Percentiles rank a stretch among this genome's conserved stretches.
Conservation (phyloP, 2,113 vertebrate species). For the Microcebus ravelobensis region DNA sequence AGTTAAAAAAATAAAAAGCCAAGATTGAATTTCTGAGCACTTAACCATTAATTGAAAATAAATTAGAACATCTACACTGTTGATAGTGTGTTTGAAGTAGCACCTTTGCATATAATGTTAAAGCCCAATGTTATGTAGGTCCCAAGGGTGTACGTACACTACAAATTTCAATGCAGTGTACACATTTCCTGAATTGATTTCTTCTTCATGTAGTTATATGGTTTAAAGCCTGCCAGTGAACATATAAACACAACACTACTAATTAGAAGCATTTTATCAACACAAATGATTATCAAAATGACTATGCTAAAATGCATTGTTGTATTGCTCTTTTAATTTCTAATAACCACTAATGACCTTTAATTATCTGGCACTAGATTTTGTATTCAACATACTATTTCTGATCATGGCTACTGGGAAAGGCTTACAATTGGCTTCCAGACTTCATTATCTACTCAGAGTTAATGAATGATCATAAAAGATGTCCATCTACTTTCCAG, state of each 20-base stretch:
- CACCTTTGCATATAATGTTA: not conserved
- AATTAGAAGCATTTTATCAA: conserved; percentile 59
- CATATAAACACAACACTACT: not conserved
- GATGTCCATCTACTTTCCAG: rapidly evolving
- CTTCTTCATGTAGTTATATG: not conserved
- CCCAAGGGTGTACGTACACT: not conserved
- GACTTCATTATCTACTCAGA: not conserved
- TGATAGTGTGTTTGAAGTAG: not conserved
- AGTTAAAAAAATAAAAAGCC: not conserved
- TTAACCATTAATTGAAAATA: not conserved
- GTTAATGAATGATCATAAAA: not conserved
- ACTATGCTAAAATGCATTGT: conserved; percentile 1
- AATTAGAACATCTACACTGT: not conserved
- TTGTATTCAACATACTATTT: not conserved
- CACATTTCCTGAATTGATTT: not conserved
- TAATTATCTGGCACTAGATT: conserved; percentile 13
- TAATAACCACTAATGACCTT: conserved; percentile 55
- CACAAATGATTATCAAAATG: not conserved
- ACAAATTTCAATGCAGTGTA: not conserved
- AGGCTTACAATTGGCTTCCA: not conserved
- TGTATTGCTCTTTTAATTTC: conserved; percentile 52
- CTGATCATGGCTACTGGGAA: not conserved
- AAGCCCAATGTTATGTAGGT: not conserved
- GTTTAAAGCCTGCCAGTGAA: not conserved
- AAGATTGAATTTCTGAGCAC: conserved; percentile 1